Evolutionary conservation across 1,140 invertebrate species (phyloP), one percentile per base, ranked within the genome.

Genomic region (Dinoponera quadriceps): DNA sequence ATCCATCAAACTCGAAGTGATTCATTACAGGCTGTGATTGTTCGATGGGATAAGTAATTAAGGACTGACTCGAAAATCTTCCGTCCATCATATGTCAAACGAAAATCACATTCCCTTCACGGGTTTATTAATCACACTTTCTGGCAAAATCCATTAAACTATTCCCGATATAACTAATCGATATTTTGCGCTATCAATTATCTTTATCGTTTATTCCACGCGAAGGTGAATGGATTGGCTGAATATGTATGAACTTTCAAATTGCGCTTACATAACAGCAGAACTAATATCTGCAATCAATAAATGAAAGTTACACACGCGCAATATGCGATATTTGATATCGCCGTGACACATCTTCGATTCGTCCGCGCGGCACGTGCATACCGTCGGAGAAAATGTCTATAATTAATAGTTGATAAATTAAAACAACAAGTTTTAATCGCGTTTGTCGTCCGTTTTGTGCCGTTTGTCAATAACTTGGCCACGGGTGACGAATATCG

Each of bases 11-110:
- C 25, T 72, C 80, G 38, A 33, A 57, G 38, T 86, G 71, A 89
- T 90, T 90, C 80, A 89, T 91, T 91, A 89, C 72, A 57, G n/a
- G n/a, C n/a, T 3, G 51, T 44, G 33, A 80, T 48, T 48, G 48
- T 83, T 57, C 25, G 57, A 59, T 65, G 86, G 86, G 84, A 85
- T 90, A 83, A 89, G 86, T 82, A 90, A 91, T 88, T 86, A 89
- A 82, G 77, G 60, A 77, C 83, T 51, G 25, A 27, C 48, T 82
- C 62, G 38, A 59, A 55, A 78, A 83, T 84, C 73, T 77, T 77
- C 60, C 51, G 82, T 57, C 73, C 59, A 78, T 83, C 73, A 74
- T 33, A 38, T 65, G 73, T 74, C 71, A 82, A n/a, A 65, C 83
- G 83, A 78, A 85, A 82, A 73, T 83, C 85, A 80, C 81, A 89